These are phyloP conservation scores for Cyrtonyx montezumae DNA, from an alignment of 2,113 vertebrate species.

Conservation along the genomic window DNA sequence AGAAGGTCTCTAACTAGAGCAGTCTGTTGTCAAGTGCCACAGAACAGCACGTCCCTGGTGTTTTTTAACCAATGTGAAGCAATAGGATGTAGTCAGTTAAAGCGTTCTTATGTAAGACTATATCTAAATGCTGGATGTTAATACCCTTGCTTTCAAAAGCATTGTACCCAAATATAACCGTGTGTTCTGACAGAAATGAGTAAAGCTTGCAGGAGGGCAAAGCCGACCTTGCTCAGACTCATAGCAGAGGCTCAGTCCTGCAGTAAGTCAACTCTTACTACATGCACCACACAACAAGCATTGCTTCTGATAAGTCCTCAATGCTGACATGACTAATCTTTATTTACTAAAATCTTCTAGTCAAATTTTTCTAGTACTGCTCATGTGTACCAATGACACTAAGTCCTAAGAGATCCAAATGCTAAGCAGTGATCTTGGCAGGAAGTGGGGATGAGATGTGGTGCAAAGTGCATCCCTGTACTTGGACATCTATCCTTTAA, in stretches of 20 bases:
- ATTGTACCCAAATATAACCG: neutral
- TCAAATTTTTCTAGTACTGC: neutral
- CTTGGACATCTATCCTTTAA: neutral
- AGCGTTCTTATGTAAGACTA: neutral
- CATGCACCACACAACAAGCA: neutral
- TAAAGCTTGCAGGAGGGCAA: neutral
- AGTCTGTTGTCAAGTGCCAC: neutral
- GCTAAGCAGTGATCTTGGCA: neutral
- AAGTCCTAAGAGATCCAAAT: fast-evolving
- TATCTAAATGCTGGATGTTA: neutral
- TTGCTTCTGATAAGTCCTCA: fast-evolving
- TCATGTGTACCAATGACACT: fast-evolving
- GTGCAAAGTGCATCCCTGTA: neutral
- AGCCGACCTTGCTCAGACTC: neutral
- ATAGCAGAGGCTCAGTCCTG: neutral
- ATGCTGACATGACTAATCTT: neutral
- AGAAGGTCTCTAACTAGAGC: neutral
- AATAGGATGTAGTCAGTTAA: constrained; percentile 45
- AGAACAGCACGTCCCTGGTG: neutral
- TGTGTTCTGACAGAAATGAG: neutral
- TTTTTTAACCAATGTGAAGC: constrained; percentile 10
- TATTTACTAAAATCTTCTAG: neutral
- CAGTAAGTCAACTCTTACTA: neutral
- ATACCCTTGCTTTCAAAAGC: neutral
- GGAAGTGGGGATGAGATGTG: neutral